A percentile compares a stretch with the other conserved stretches of the same genome.
These are phyloP conservation scores for Xestia c-nigrum DNA, from an alignment of 2,888 invertebrate species.

Conservation along the genomic window DNA sequence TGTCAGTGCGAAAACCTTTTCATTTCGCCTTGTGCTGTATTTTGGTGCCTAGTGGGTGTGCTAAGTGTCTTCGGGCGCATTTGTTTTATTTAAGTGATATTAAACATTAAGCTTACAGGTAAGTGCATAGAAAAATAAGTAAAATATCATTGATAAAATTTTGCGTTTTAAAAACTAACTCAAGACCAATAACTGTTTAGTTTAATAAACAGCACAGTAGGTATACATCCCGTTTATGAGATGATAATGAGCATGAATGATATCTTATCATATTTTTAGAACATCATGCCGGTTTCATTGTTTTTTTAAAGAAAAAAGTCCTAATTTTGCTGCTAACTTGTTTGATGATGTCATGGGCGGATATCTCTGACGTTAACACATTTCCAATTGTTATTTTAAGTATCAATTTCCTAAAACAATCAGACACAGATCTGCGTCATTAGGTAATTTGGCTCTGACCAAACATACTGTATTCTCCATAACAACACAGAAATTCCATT, in stretches of 20 bases:
- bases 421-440: too few relatives aligned
- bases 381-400: conserved; percentile 49
- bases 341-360: conserved; percentile 78
- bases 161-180: conserved; percentile 6
- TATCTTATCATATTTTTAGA: conserved; percentile 31
- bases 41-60: conserved; percentile 88
- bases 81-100: conserved; percentile 80
- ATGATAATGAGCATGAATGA: conserved; percentile 13
- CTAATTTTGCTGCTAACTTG: conserved; percentile 46
- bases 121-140: conserved; percentile 66
- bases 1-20: conserved; percentile 83
- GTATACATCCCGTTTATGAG: conserved; percentile 12
- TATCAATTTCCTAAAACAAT: conserved; percentile 43
- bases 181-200: conserved; percentile 10
- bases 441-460: conserved; percentile 19
- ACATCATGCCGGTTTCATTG: conserved; percentile 48
- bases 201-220: conserved; percentile 10
- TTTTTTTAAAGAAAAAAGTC: conserved; percentile 14
- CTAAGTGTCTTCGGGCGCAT: conserved; percentile 81
- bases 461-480: conserved; percentile 9
- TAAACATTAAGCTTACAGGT: conserved; percentile 81
- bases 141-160: conserved; percentile 8
- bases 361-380: conserved; percentile 65
- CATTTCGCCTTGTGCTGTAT: conserved; percentile 83
- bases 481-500: not conserved